Conservation (phyloP, 2,113 vertebrate genomes). For the Rhineura floridana region DNA sequence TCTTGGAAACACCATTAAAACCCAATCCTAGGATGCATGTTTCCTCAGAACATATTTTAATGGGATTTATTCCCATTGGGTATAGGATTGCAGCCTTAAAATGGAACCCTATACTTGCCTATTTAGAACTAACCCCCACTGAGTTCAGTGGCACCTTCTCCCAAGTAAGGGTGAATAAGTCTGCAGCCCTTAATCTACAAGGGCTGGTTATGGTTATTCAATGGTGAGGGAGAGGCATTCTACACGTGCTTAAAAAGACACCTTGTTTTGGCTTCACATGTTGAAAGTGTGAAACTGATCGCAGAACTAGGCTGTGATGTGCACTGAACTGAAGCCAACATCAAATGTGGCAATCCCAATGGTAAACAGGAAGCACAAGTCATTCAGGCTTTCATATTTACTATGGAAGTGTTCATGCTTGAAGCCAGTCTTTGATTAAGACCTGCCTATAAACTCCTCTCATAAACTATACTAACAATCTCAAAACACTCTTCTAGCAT, state of each 20-base stretch:
- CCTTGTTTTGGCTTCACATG: neutral
- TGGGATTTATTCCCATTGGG: neutral
- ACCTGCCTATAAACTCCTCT: neutral
- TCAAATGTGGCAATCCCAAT: neutral
- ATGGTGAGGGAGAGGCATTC: neutral
- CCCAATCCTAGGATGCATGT: neutral
- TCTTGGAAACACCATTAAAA: neutral
- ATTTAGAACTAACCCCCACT: neutral
- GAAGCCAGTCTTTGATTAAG: slow-evolving; percentile 7
- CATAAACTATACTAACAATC: neutral
- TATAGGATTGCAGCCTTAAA: neutral
- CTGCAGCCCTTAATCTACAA: neutral
- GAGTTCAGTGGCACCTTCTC: neutral
- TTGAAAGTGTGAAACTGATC: neutral
- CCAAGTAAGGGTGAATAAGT: neutral
- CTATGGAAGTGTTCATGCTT: neutral
- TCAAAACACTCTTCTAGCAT: neutral
- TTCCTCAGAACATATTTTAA: neutral
- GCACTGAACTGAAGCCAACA: neutral
- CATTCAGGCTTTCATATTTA: neutral
- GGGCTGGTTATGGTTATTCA: neutral
- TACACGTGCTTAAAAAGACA: neutral
- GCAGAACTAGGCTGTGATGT: neutral
- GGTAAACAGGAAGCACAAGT: neutral
- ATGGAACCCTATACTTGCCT: neutral